Conservation (phyloP, 2,113 vertebrate species). For the Dipodomys ordii region DNA sequence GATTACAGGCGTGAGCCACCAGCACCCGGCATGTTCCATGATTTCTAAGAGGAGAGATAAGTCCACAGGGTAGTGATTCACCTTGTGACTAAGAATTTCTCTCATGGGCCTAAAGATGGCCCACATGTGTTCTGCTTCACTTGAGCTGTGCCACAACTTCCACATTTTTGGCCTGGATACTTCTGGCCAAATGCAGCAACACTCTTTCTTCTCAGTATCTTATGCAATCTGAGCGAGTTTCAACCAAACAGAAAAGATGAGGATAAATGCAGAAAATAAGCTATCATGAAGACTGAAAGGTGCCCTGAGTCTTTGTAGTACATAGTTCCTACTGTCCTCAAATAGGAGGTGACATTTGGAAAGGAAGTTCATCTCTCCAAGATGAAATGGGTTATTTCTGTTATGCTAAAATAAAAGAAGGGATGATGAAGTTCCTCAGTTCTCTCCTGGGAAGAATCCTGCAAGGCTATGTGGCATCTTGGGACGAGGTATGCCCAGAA, state of each 20-base stretch:
- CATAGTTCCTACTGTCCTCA: conserved; percentile 89
- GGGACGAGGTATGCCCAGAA: conserved; percentile 94
- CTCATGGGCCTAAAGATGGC: conserved; percentile 78
- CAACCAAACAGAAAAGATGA: conserved; percentile 87
- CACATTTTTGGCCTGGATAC: conserved; percentile 82
- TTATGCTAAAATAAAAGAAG: conserved; percentile 97
- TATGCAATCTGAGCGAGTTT: conserved; percentile 91
- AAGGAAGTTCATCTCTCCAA: conserved; percentile 90
- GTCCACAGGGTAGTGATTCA: conserved; percentile 76
- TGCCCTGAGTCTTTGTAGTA: conserved; percentile 88
- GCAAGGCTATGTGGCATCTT: conserved; percentile 97
- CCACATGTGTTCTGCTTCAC: conserved; percentile 77
- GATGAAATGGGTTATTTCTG: conserved; percentile 97
- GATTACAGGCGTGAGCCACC: too few relatives aligned
- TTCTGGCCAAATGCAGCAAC: conserved; percentile 77
- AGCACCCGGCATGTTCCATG: conserved; percentile 73
- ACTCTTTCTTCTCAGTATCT: conserved; percentile 87
- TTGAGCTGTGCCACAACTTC: conserved; percentile 80
- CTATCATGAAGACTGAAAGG: conserved; percentile 86
- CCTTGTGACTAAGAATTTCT: conserved; percentile 80
- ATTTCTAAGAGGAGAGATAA: conserved; percentile 81
- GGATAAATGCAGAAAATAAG: conserved; percentile 86
- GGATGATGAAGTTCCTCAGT: conserved; percentile 91
- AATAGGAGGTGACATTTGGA: conserved; percentile 92
- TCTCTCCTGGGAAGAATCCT: conserved; percentile 90